These are phyloP conservation scores for Plebejus melissa DNA, from an alignment of 2,888 invertebrate species.

Conservation along the genomic window DNA sequence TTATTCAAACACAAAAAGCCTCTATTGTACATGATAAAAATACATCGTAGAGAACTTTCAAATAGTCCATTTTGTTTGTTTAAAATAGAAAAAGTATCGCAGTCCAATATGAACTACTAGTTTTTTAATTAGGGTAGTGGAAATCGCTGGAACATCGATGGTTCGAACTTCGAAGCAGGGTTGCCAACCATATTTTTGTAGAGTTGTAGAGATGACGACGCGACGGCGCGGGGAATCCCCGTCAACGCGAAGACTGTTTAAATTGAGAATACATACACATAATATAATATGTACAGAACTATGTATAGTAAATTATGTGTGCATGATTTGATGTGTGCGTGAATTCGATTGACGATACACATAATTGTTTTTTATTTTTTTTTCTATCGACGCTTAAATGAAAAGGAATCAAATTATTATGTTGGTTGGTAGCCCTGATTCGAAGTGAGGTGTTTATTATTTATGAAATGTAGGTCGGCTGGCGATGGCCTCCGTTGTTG, in stretches of 20 bases:
- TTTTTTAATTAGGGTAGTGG: conserved; percentile 25
- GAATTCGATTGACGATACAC: too few species aligned
- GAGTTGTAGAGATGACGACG: background rate
- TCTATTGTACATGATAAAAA: conserved; percentile 17
- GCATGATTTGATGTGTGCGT: too few species aligned
- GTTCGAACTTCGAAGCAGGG: background rate
- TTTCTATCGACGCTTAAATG: background rate
- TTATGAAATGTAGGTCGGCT: conserved; percentile 30
- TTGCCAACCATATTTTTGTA: background rate
- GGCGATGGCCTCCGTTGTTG: conserved; percentile 26
- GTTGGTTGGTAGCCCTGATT: background rate
- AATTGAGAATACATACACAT: too few species aligned
- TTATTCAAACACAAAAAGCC: conserved; percentile 17
- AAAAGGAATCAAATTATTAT: background rate
- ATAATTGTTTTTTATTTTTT: background rate
- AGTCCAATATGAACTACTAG: conserved; percentile 9
- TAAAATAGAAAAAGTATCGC: conserved; percentile 25
- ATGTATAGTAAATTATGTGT: too few species aligned
- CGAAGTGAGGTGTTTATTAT: conserved; percentile 26
- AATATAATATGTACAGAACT: too few species aligned
- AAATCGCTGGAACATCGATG: conserved; percentile 19
- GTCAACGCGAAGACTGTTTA: too few species aligned
- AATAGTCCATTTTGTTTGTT: conserved; percentile 13
- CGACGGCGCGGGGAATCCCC: too few species aligned
- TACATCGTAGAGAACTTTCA: background rate